Evolutionary conservation across 2,113 vertebrate genomes (phyloP), one percentile per base, ranked within the genome.

Genomic region (Salvelinus alpinus): DNA sequence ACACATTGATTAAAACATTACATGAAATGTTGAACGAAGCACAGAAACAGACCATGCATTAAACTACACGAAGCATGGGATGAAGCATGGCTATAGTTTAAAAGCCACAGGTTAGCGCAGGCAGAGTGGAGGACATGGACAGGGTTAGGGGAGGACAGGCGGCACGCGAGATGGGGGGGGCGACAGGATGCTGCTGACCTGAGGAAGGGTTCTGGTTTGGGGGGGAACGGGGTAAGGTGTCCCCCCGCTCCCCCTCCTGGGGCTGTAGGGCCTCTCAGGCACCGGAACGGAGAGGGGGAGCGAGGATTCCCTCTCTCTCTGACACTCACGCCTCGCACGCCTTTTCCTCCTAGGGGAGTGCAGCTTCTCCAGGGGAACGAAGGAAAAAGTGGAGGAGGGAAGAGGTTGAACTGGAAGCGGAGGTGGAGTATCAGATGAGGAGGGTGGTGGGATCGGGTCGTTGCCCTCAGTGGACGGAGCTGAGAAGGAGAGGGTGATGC

Each of bases 171-270:
- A 14, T 14, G 48, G 48, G 48, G 12, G 48, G 48, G 48, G 1
- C 14, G 95, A 92, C 79, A 94, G 94, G 91, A 94, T 94, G 91
- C 95, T 96, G 94, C 96, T 99, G 90, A 99, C 94, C 87, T 93
- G 94, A 85, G 91, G 86, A 54, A 54, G 51, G 51, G 51, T 54
- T 54, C 16, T 13, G 14, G 3, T 18, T 54, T 18, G 51, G 51
- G 89, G 24, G 77, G 93, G 89, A 80, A 94, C 94, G 80, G 91
- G 85, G 71, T 93, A 88, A 75, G 91, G 89, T 72, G 90, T 88
- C 86, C 86, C 90, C 87, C 88, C 90, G 79, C 90, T 90, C 70
- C 89, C 96, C 88, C 93, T 98, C 84, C 93, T 95, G 82, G 94
- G 86, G 90, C 89, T 91, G 81, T 91, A 94, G 80, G 92, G 91